These are phyloP conservation scores for Hydraecia micacea DNA, from an alignment of 2,888 invertebrate species.

Conservation along the genomic window DNA sequence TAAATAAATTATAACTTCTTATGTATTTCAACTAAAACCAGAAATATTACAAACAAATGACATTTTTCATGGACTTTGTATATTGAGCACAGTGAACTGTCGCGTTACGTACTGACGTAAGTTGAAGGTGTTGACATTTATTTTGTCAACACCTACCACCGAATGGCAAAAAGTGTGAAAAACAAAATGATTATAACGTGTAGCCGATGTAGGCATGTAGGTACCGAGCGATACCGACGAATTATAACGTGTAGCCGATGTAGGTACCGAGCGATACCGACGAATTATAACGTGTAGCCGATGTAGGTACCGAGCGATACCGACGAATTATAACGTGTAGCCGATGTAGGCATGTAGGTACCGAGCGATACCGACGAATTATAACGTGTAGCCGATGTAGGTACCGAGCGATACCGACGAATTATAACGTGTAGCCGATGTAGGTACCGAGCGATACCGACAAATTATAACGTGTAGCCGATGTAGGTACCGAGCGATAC, in stretches of 20 bases:
- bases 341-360: neutral
- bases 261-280: neutral
- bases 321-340: conserved; percentile 5
- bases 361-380: conserved; percentile 6
- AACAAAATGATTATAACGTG: conserved; percentile 9
- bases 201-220: neutral
- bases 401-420: neutral
- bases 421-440: neutral
- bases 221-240: neutral
- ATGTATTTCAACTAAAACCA: conserved; percentile 23
- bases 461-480: conserved; percentile 3
- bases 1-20: conserved; percentile 38
- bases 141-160: conserved; percentile 6
- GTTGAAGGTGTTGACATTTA: conserved; percentile 32
- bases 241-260: neutral
- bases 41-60: conserved; percentile 28
- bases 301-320: neutral
- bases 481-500: neutral
- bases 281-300: conserved; percentile 3
- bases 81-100: conserved; percentile 9
- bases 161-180: conserved; percentile 7
- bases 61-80: conserved; percentile 21
- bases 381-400: neutral
- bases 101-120: conserved; percentile 19
- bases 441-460: neutral